Evolutionary conservation across 2,888 invertebrate genomes (phyloP), one percentile per base, ranked within the genome.

Genomic region (Eristalinus aeneus): DNA sequence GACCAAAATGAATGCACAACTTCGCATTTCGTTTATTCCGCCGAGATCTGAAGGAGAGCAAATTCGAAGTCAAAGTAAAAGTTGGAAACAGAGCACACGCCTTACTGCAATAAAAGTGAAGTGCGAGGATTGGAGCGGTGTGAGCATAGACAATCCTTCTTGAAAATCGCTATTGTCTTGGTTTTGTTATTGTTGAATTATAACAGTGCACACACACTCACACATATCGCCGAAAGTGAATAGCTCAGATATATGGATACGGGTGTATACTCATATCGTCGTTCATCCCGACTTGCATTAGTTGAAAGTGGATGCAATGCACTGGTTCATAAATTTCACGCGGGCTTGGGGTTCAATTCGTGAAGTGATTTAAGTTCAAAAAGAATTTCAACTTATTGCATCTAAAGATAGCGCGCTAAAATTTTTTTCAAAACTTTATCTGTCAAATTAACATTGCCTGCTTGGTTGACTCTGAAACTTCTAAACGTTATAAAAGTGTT

Each of bases 31-130:
- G 58, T 85, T 85, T 76, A 84, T 81, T 76, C 81, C 81, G 32
- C 68, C 27, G 85, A 73, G 85, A 85, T 76, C 81, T 76, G 61
- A 72, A 68, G 72, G 64, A 80, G 61, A 85, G 68, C 81, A 73
- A 81, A 85, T 81, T 81, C 76, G 72, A 69, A 85, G 85, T 81
- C 80, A 81, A 80, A 81, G 85, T 73, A 65, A 85, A 85, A 85
- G 72, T 85, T 76, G 76, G 63, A 76, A 27, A 81, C 36, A 63
- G 76, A 85, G 23, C 23, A 22, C 56, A 23, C 81, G 72, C 81
- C 80, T 71, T 75, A 80, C 58, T 67, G 75, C 56, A 75, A 80
- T 84, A 75, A 84, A 84, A 75, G 71, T 60, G 61, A 71, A 79
- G 39, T 20, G 23, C 8, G 61, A 61, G 67, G 36, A 46, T n/a